Evolutionary conservation across 2,113 vertebrate species (phyloP), one percentile per base, ranked within the genome.

Genomic region (Chamaetylas fuelleborni): DNA sequence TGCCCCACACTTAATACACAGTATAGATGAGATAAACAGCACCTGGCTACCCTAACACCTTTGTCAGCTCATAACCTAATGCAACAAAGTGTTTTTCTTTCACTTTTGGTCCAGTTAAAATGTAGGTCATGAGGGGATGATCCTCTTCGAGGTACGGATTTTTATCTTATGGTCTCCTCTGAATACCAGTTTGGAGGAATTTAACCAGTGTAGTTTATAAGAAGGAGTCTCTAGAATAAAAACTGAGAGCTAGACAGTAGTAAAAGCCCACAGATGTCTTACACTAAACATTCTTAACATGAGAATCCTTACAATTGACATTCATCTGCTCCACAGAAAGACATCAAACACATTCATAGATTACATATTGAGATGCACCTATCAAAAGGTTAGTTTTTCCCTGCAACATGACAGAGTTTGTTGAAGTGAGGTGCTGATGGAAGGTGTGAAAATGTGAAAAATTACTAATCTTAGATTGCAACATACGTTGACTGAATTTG

Each of bases 1-100:
- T 90, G 84, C 69, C 72, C 81, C 85, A 54, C 40, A 64, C n/a
- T 67, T 71, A 47, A 51, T 66, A 78, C n/a, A 60, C 53, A 38
- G 69, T 19, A 22, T 26, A 86, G 80, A 93, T 72, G 91, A 92
- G 80, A 89, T 71, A 86, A 20, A 79, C 31, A 91, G 86, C 73
- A 95, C 86, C 86, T 93, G 94, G 69, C 91, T 83, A 62, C 51
- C 43, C 57, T 51, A 84, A 61, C 73, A 72, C 51, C 91, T 81
- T 53, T 81, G 56, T 51, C 84, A 93, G 86, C 70, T 87, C 81
- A 72, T 69, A 65, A 53, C 65, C 70, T 72, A 91, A 69, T 34
- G 33, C 45, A 71, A 81, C 7, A 4, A 47, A 77, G 43, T 23
- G 20, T 8, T 81, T 88, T 81, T 51, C 85, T 61, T 87, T 77